phyloP scores from a whole-genome alignment of 2,888 invertebrate species.

The Clunio marinus region DNA sequence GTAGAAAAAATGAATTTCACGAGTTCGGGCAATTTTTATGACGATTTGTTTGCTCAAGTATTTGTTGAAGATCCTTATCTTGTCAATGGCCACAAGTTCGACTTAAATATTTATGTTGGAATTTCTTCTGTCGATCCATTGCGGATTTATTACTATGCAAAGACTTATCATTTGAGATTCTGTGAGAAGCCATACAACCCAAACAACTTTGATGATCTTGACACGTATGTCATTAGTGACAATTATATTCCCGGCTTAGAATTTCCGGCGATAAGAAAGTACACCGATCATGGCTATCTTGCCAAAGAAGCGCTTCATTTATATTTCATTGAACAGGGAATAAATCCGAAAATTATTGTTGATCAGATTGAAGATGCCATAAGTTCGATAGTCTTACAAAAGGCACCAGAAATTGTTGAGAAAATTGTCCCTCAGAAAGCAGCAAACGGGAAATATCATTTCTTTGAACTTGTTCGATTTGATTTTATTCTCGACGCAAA shows the following conservation, averaged over 20 bases:
- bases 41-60: not conserved
- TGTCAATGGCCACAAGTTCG: not conserved
- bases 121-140: not conserved
- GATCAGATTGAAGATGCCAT: slow-evolving; percentile 10
- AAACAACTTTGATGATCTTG: slow-evolving; percentile 66
- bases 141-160: not conserved
- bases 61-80: slow-evolving; percentile 7
- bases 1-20: not conserved
- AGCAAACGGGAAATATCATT: no score
- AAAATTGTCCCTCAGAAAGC: not conserved
- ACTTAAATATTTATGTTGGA: not conserved
- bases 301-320: no score
- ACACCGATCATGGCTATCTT: no score
- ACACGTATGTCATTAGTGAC: slow-evolving; percentile 86
- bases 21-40: no score
- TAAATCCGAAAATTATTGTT: not conserved
- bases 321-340: slow-evolving; percentile 54
- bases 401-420: not conserved
- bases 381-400: not conserved
- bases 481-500: slow-evolving; percentile 83
- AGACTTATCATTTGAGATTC: slow-evolving; percentile 51
- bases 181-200: slow-evolving; percentile 80
- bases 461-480: slow-evolving; percentile 87
- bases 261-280: slow-evolving; percentile 73
- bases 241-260: slow-evolving; percentile 76